Conservation (phyloP, 2,113 vertebrate species). For the Dunckerocampus dactyliophorus region DNA sequence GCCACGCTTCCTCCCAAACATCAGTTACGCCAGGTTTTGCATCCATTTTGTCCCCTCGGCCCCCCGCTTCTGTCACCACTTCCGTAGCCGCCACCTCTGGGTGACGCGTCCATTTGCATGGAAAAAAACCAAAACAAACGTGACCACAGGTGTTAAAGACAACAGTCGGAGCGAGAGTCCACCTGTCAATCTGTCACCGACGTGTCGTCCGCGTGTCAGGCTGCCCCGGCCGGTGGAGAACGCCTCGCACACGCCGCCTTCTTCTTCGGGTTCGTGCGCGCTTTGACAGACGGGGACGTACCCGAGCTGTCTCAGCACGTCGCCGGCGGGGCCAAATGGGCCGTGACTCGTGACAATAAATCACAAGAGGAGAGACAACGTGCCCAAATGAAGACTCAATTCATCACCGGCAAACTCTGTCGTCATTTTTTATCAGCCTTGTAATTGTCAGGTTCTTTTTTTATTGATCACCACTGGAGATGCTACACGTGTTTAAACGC, state of each 20-base stretch:
- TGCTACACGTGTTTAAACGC: too few relatives aligned
- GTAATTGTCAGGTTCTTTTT: too few relatives aligned
- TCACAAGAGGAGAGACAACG: slow-evolving; percentile 13
- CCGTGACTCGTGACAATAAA: slow-evolving; percentile 24
- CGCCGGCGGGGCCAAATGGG: slow-evolving; percentile 27
- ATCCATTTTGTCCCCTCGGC: slow-evolving; percentile 60
- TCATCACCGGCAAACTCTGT: neutral
- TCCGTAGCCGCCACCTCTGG: too few relatives aligned
- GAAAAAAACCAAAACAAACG: neutral
- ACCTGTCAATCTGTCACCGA: slow-evolving; percentile 29
- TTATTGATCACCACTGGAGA: too few relatives aligned
- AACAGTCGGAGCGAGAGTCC: too few relatives aligned
- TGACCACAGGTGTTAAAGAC: slow-evolving; percentile 46
- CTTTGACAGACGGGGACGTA: slow-evolving; percentile 49
- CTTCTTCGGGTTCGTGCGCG: slow-evolving; percentile 44
- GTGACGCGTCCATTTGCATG: slow-evolving; percentile 58
- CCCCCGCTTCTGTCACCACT: slow-evolving; percentile 36
- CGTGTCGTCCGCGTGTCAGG: slow-evolving; percentile 15
- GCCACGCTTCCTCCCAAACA: slow-evolving; percentile 53
- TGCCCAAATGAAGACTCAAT: slow-evolving; percentile 13
- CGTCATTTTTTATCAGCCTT: too few relatives aligned
- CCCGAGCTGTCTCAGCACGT: slow-evolving; percentile 22
- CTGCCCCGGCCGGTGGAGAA: slow-evolving; percentile 10
- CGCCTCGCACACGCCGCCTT: slow-evolving; percentile 4
- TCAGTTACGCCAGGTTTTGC: slow-evolving; percentile 72